Base-by-base conservation (phyloP, 2,888 invertebrate genomes). In the Drosophila limbata region DNA sequence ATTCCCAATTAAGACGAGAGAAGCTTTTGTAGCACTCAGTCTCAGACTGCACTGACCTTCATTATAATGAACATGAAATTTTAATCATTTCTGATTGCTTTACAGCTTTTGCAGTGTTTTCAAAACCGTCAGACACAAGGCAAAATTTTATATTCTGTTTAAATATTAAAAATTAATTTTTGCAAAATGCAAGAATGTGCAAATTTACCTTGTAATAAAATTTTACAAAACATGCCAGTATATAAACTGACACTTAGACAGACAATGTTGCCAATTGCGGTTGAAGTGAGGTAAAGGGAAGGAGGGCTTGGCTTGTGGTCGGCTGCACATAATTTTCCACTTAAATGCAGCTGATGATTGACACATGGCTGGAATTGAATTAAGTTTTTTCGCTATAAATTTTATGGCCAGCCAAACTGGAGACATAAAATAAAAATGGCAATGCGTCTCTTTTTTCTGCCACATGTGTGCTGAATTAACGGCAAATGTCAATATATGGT, bases 321-420 rank as follows among this genome's bases (percentile, higher is more conserved):
- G 60, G 50, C 48, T 77, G 67, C 87, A 86, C 79, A 84, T 84
- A 72, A 75, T 78, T 81, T 84, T 86, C 70, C 80, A 84, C 84
- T 84, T 75, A 86, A 84, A 75, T 86, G 87, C 84, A 84, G 73
- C 84, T 75, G 75, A 65, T 86, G 87, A 86, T 86, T 86, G 84
- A 81, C 84, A 84, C 80, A 80, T 80, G 80, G 79, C 80, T 72
- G 25, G 71, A 86, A 84, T 80, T 80, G 80, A 82, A 88, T 84
- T 81, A 75, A 68, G 60, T 74, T 72, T 77, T 44, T 67, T 28
- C 21, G 73, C 79, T 71, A 77, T 81, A 67, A 67, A 72, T 65
- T 83, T 77, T 66, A 81, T 69, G 60, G 57, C 56, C 79, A 63
- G 70, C 62, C 81, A 65, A 73, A 75, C 70, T 73, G 72, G 63